Percentiles rank a stretch among this genome's conserved stretches.
Evolutionary conservation across 2,113 vertebrate genomes (phyloP).

Genomic region (Phasianus colchicus): DNA sequence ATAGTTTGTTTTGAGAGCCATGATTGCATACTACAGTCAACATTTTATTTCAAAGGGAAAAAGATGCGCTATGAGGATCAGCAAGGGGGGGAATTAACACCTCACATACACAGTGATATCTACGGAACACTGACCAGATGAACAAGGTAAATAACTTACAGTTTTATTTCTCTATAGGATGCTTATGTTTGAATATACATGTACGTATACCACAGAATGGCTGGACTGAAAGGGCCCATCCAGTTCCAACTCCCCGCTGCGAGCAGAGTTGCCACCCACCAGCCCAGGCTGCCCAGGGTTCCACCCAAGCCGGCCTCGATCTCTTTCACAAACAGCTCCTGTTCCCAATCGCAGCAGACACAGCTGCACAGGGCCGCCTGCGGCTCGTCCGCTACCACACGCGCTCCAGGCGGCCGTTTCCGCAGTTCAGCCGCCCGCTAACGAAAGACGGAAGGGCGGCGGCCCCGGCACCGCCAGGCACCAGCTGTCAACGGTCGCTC

Average conservation of each 20-base stretch:
- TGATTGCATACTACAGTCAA: not conserved
- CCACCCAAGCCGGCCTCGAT: not conserved
- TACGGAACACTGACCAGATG: rapidly evolving
- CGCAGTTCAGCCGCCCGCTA: no score
- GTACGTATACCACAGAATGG: not conserved
- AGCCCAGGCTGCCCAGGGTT: not conserved
- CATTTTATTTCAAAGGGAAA: not conserved
- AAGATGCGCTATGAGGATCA: rapidly evolving
- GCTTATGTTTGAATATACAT: not conserved
- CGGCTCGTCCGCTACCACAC: no score
- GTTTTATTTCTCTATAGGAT: rapidly evolving
- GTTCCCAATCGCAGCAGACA: not conserved
- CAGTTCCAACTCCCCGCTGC: not conserved
- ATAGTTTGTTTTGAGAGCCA: not conserved
- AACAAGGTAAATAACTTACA: not conserved
- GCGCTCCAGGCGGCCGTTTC: no score
- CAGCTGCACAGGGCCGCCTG: not conserved
- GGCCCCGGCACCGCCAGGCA: no score
- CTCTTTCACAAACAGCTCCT: not conserved
- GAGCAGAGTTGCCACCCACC: not conserved
- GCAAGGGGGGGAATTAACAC: not conserved
- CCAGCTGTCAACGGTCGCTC: not conserved
- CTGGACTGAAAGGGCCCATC: not conserved
- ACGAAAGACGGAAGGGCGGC: no score
- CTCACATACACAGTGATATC: rapidly evolving